Evolutionary conservation across 2,797 vertebrate species (phyloP).

Genomic region (Hozukius guyotensis): DNA sequence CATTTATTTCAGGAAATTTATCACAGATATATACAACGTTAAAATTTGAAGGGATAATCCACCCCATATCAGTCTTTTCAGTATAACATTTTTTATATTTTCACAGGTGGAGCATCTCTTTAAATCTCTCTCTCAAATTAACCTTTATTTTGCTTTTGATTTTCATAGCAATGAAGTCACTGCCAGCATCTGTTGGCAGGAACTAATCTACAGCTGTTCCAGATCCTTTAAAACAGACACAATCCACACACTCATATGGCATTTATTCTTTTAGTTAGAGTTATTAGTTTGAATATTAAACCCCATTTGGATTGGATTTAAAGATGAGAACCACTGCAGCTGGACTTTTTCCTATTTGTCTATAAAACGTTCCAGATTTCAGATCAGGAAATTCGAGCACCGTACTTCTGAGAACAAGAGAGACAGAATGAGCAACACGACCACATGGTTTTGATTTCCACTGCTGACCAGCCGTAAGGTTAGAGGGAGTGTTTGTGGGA

Average conservation of each 20-base stretch:
- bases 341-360: slow-evolving; percentile 13
- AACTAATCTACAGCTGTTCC: slow-evolving; percentile 18
- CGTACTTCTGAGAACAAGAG: background rate
- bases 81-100: background rate
- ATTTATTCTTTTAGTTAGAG: slow-evolving; percentile 7
- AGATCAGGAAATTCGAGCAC: slow-evolving; percentile 26
- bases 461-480: slow-evolving; percentile 13
- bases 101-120: background rate
- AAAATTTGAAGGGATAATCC: background rate
- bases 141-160: background rate
- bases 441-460: slow-evolving; percentile 48
- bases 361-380: slow-evolving; percentile 37
- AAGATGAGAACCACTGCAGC: background rate
- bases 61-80: background rate
- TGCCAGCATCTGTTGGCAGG: background rate
- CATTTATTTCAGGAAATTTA: background rate
- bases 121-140: background rate
- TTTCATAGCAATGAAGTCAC: background rate
- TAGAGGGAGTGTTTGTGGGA: slow-evolving; percentile 2
- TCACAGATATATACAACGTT: background rate
- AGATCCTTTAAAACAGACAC: background rate
- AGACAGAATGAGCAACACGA: background rate
- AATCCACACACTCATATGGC: slow-evolving; percentile 1
- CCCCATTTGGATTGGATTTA: slow-evolving; percentile 33
- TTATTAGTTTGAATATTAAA: background rate